A percentile compares a stretch with the other conserved stretches of the same genome.
Evolutionary conservation across 2,888 invertebrate species (phyloP).

Genomic region (Drosophila robusta): DNA sequence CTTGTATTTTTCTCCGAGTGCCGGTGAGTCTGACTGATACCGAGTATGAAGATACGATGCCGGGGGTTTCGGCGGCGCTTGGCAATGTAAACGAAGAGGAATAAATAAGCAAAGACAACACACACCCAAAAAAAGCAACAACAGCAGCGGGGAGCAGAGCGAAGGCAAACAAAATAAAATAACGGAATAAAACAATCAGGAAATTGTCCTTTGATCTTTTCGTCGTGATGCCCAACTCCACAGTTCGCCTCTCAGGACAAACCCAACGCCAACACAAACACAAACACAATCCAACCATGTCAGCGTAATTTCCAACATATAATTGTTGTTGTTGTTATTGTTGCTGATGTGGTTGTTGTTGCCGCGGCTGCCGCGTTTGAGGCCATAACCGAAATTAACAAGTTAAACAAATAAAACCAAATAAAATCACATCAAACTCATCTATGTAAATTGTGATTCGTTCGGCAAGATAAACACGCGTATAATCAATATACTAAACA

Average conservation of each 20-base stretch:
- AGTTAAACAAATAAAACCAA: slow-evolving; percentile 66
- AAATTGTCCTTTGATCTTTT: slow-evolving; percentile 80
- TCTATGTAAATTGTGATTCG: slow-evolving; percentile 44
- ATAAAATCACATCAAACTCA: slow-evolving; percentile 52
- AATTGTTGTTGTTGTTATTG: slow-evolving; percentile 14
- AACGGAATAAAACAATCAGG: slow-evolving; percentile 77
- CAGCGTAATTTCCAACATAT: slow-evolving; percentile 50
- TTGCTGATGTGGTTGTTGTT: slow-evolving; percentile 16
- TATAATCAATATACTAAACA: slow-evolving; percentile 44
- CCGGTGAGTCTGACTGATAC: slow-evolving; percentile 31
- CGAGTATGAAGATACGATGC: not conserved
- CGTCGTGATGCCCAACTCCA: slow-evolving; percentile 17
- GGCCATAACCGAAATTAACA: slow-evolving; percentile 71
- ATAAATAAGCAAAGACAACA: slow-evolving; percentile 68
- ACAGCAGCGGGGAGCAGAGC: slow-evolving; percentile 15
- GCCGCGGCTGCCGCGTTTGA: slow-evolving; percentile 46
- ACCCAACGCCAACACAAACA: slow-evolving; percentile 7
- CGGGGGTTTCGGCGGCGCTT: slow-evolving; percentile 16
- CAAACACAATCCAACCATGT: slow-evolving; percentile 32
- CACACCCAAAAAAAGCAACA: slow-evolving; percentile 49
- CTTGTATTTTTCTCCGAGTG: not conserved
- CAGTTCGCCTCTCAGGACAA: slow-evolving; percentile 6
- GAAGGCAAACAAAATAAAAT: slow-evolving; percentile 74
- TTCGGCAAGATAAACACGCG: slow-evolving; percentile 31
- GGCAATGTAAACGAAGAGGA: slow-evolving; percentile 59